These are phyloP conservation scores for Ephydatia muelleri DNA, from an alignment of 37 sponge, comb jelly and placozoan species.

Conservation along the genomic window DNA sequence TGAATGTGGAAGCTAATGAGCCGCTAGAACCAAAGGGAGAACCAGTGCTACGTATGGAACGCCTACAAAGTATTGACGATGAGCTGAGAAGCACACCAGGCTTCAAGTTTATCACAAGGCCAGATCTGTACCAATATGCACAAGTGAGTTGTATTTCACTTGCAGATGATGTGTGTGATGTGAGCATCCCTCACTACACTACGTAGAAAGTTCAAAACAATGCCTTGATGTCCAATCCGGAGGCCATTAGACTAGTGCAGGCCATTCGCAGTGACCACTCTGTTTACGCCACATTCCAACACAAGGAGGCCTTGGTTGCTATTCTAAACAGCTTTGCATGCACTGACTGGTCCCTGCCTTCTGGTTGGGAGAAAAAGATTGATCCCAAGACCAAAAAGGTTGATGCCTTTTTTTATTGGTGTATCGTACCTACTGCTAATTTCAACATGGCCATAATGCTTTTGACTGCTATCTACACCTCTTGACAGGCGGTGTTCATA, in stretches of 20 bases:
- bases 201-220: slow-evolving; percentile 31
- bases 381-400: slow-evolving; percentile 38
- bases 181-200: neutral
- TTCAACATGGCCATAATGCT: neutral
- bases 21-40: neutral
- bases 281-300: slow-evolving; percentile 28
- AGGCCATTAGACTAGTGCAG: slow-evolving; percentile 57
- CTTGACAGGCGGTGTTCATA: slow-evolving; percentile 40
- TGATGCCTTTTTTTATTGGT: neutral
- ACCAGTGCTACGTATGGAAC: neutral
- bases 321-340: slow-evolving; percentile 71
- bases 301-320: slow-evolving; percentile 47
- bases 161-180: no score
- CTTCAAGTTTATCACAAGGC: slow-evolving; percentile 61
- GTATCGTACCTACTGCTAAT: neutral
- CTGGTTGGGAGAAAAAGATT: slow-evolving; percentile 62
- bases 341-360: slow-evolving; percentile 62
- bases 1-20: neutral
- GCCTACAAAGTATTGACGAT: slow-evolving; percentile 28
- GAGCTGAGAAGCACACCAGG: slow-evolving; percentile 29
- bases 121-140: slow-evolving; percentile 66
- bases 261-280: slow-evolving; percentile 59
- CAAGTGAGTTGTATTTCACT: slow-evolving; percentile 37
- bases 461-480: neutral
- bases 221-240: slow-evolving; percentile 26